Conservation (phyloP, 2,113 vertebrate genomes). For the Leptobrachium ailaonicum region DNA sequence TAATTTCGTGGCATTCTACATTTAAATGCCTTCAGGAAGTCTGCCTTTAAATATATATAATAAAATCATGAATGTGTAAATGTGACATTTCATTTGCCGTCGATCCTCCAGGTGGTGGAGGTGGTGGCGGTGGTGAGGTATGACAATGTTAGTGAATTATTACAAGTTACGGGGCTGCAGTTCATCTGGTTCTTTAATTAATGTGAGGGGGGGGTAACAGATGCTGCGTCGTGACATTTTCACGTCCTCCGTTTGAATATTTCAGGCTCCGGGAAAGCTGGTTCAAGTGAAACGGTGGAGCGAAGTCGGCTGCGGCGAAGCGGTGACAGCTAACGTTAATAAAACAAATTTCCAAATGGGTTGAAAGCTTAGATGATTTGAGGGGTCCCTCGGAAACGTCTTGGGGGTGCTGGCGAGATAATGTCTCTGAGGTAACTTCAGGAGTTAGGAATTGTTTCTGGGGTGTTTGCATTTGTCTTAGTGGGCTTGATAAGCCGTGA, state of each 20-base stretch:
- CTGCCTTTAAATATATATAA: too few species aligned
- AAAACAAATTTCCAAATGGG: neutral
- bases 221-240: constrained; percentile 10
- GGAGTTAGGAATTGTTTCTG: too few species aligned
- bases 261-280: neutral
- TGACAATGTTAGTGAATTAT: constrained; percentile 32
- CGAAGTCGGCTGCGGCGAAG: neutral
- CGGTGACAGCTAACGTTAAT: neutral
- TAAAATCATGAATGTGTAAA: too few species aligned
- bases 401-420: neutral
- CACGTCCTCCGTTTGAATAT: neutral
- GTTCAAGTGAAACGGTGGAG: neutral
- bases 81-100: too few species aligned
- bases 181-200: constrained; percentile 20
- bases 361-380: neutral
- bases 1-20: too few species aligned
- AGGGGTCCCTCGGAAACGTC: neutral
- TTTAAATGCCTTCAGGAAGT: too few species aligned
- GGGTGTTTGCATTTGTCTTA: too few species aligned
- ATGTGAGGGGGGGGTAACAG: constrained; percentile 19
- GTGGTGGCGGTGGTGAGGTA: neutral
- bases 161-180: too few species aligned
- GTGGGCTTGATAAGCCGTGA: too few species aligned
- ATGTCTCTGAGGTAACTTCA: neutral
- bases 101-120: too few species aligned